Evolutionary conservation across 2,113 vertebrate species (phyloP), one percentile per base, ranked within the genome.

Genomic region (Pelmatolapia mariae): DNA sequence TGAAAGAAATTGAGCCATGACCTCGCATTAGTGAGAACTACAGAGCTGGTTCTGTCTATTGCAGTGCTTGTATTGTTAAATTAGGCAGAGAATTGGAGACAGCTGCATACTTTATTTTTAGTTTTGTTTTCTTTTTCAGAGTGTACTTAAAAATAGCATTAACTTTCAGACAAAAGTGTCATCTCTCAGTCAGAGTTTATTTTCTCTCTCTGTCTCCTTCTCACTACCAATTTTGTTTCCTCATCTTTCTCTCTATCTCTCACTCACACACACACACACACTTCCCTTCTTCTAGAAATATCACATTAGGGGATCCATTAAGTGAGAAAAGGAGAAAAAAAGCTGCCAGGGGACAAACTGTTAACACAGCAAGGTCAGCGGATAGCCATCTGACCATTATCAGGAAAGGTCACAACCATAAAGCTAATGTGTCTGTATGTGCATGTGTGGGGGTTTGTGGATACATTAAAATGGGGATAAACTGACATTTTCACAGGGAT

Each of bases 351-450:
- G 52, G 85, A 92, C 88, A 94, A 92, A 88, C 84, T 87, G 88
- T 91, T 89, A 90, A 89, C 83, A 87, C 79, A 87, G 87, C 89
- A 93, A 93, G 89, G 90, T 92, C 85, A 89, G 91, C 29, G 82
- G 92, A 94, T 92, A 91, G 80, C 86, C 85, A 93, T 94, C 93
- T 88, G 53, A 43, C 66, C 81, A 84, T 85, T 90, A 88, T 86
- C 87, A 85, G 52, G 45, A 90, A 93, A 91, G 92, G 89, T 93
- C 86, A 86, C 61, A 73, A 71, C n/a, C 33, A 66, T 88, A 89
- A 90, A 88, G 85, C 81, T 86, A 92, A 85, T 84, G 18, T 68
- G 59, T 66, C 45, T 68, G 6, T 38, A 50, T 66, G 50, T 76
- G 50, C 12, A 54, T 80, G 59, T 61, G 81, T 63, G 63, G 16